phyloP scores from a whole-genome alignment of 1,140 invertebrate species.

The Drosophila arizonae region DNA sequence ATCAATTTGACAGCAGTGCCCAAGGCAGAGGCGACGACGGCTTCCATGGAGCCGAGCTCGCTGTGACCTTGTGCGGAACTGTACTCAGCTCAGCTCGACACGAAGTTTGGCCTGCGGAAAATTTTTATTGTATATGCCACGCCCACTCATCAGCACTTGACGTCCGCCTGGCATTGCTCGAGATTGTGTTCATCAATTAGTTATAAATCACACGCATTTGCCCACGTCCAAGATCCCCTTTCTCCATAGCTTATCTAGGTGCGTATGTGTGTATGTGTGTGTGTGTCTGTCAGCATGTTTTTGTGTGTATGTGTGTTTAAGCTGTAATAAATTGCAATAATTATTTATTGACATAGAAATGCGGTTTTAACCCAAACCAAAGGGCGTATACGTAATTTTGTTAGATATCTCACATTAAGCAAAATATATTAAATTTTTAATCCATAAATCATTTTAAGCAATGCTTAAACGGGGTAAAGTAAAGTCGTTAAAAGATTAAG shows the following conservation, averaged over 20 bases:
- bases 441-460: background rate
- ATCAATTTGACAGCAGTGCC: constrained; percentile 53
- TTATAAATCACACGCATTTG: constrained; percentile 68
- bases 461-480: background rate
- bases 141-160: constrained; percentile 45
- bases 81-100: constrained; percentile 13
- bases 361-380: constrained; percentile 24
- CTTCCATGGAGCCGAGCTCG: constrained; percentile 1
- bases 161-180: constrained; percentile 39
- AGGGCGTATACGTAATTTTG: constrained; percentile 46
- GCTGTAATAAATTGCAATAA: constrained; percentile 52
- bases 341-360: constrained; percentile 47
- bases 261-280: background rate
- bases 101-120: constrained; percentile 6
- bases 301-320: background rate
- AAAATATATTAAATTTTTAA: background rate
- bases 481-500: no score
- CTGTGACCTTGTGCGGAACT: constrained; percentile 61
- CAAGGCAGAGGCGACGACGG: background rate
- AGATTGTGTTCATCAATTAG: constrained; percentile 75
- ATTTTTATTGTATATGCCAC: constrained; percentile 24
- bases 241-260: background rate
- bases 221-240: background rate
- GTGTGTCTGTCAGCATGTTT: constrained; percentile 4
- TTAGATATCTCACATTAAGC: background rate